Conservation (phyloP, 2,113 vertebrate genomes). For the Sapajus apella region DNA sequence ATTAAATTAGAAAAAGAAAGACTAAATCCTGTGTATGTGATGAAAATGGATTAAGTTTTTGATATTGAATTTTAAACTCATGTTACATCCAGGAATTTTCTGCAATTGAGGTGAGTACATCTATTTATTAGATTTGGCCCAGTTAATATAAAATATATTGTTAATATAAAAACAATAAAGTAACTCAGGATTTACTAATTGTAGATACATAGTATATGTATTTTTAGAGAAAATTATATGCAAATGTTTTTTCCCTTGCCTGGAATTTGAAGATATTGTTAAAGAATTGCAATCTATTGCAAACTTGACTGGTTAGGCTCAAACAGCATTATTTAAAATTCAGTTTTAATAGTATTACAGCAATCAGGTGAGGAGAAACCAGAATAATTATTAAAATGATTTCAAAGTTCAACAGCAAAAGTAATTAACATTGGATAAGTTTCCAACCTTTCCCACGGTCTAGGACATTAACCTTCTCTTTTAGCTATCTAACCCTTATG, state of each 20-base stretch:
- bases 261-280: not conserved
- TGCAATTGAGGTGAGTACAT: not conserved
- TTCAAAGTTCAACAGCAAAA: not conserved
- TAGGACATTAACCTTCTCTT: not conserved
- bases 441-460: not conserved
- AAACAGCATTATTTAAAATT: not conserved
- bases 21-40: constrained; percentile 12
- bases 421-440: not conserved
- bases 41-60: not conserved
- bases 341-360: not conserved
- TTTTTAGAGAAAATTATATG: constrained; percentile 33
- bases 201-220: constrained; percentile 38
- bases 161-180: constrained; percentile 69
- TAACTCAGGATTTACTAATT: constrained; percentile 38
- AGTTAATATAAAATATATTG: constrained; percentile 52
- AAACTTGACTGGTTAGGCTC: not conserved
- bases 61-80: constrained; percentile 28
- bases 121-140: constrained; percentile 54
- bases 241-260: not conserved
- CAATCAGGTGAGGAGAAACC: not conserved
- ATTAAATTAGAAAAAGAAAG: constrained; percentile 41
- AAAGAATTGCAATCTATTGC: not conserved
- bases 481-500: not conserved
- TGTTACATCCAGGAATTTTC: constrained; percentile 60
- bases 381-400: not conserved